Evolutionary conservation across 2,888 invertebrate species (phyloP), one percentile per base, ranked within the genome.

Genomic region (Pseudeuparius sepicola): DNA sequence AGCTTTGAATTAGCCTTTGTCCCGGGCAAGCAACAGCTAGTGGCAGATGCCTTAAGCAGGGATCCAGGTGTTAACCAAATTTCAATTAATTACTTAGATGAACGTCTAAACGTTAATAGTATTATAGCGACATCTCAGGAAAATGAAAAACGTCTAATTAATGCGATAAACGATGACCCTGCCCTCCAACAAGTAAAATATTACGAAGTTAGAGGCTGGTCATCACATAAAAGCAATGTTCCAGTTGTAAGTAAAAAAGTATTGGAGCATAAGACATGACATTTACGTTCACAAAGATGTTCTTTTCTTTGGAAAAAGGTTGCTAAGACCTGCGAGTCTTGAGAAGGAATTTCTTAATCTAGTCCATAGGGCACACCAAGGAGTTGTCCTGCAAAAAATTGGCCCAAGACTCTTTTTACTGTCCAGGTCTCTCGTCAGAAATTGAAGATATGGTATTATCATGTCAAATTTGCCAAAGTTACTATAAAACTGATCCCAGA

Each of bases 41-140:
- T 6, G 20, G 20, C 31, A 9, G 33, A 32, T 24, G 14, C 33
- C 3, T 11, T 33, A 3, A 33, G 33, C n/a, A 6, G 33, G 16
- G 34, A 34, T 7, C 34, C 34, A 5, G 24, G 6, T 16, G 3
- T 15, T 3, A 28, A 34, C 7, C 9, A 4, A n/a, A 27, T 34
- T 6, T n/a, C 26, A 10, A 28, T 28, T 6, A 14, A 16, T 6
- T 34, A 34, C 10, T 16, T 33, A 26, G 33, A 33, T 16, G 16
- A 4, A 14, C n/a, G 26, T 14, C 16, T 33, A 2, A 26, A 14
- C 24, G 26, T 33, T 3, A 11, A 26, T 16, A 14, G 25, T 3
- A 11, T 33, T 12, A 7, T 34, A 9, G 27, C 28, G 2, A 28
- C 27, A n/a, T 28, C 34, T 10, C 10, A 5, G 13, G 18, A 28